A percentile compares a stretch with the other conserved stretches of the same genome.
Evolutionary conservation across 2,888 invertebrate species (phyloP).

Genomic region (Argyra leucocephala): DNA sequence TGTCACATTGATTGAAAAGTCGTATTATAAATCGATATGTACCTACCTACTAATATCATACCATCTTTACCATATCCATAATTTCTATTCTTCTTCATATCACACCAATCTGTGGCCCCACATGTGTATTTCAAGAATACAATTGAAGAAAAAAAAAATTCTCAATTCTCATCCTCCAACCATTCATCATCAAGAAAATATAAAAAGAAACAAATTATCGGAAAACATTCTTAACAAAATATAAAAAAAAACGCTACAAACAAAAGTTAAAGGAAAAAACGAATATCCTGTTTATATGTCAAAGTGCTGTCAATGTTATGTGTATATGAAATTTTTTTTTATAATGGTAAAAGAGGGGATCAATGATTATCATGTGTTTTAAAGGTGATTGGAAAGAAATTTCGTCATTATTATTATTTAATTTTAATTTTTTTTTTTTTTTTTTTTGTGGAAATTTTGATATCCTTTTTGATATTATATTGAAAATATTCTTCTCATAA

Average conservation of each 20-base stretch:
- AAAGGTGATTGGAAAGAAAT: too few species aligned
- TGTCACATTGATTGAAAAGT: background rate
- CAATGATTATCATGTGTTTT: too few species aligned
- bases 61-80: background rate
- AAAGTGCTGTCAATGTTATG: background rate
- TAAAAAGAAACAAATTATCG: background rate
- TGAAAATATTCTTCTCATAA: too few species aligned
- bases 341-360: too few species aligned
- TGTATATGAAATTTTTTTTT: too few species aligned
- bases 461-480: too few species aligned
- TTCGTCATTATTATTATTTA: too few species aligned
- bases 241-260: too few species aligned
- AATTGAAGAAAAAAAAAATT: background rate
- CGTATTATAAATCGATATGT: background rate
- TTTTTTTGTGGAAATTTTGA: too few species aligned
- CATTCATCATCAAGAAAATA: background rate
- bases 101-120: background rate
- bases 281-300: conserved; percentile 6
- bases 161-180: background rate
- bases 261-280: background rate
- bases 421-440: too few species aligned
- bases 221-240: background rate
- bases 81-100: too few species aligned
- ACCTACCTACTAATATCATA: background rate
- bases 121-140: background rate